These are phyloP conservation scores for Aspidapion aeneum DNA, from an alignment of 2,888 invertebrate species.

Conservation along the genomic window DNA sequence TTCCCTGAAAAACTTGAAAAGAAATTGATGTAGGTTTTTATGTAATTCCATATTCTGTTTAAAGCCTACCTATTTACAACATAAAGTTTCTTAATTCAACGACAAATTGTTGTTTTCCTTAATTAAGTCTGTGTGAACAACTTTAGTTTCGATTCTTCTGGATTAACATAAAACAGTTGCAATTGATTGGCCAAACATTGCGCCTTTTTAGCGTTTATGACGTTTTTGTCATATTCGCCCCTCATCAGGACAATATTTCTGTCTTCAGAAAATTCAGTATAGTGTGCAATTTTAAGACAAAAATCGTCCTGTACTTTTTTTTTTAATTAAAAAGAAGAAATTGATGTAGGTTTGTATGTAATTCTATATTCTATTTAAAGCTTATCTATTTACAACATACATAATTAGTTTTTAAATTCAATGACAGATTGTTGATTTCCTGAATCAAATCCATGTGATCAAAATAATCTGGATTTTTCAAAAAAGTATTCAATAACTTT, in stretches of 20 bases:
- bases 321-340: no score
- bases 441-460: constrained; percentile 78
- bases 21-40: no score
- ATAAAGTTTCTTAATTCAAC: constrained; percentile 22
- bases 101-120: constrained; percentile 65
- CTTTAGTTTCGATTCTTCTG: constrained; percentile 57
- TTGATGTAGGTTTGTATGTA: no score
- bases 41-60: no score
- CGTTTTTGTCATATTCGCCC: constrained; percentile 81
- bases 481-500: constrained; percentile 65
- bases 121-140: constrained; percentile 79
- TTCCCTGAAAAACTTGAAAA: no score
- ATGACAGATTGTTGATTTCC: constrained; percentile 63
- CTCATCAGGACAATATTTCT: constrained; percentile 80
- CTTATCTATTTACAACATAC: no score
- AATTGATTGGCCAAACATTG: constrained; percentile 83
- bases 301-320: no score
- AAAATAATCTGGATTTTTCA: constrained; percentile 67
- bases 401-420: constrained; percentile 24
- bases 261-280: constrained; percentile 64
- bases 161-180: constrained; percentile 76
- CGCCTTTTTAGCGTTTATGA: constrained; percentile 72
- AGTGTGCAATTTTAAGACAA: constrained; percentile 78
- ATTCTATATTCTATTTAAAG: no score
- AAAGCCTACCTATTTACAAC: no score